Percentiles rank a stretch among this genome's conserved stretches.
Evolutionary conservation across 2,888 invertebrate species (phyloP).

Genomic region (Baccha elongata): DNA sequence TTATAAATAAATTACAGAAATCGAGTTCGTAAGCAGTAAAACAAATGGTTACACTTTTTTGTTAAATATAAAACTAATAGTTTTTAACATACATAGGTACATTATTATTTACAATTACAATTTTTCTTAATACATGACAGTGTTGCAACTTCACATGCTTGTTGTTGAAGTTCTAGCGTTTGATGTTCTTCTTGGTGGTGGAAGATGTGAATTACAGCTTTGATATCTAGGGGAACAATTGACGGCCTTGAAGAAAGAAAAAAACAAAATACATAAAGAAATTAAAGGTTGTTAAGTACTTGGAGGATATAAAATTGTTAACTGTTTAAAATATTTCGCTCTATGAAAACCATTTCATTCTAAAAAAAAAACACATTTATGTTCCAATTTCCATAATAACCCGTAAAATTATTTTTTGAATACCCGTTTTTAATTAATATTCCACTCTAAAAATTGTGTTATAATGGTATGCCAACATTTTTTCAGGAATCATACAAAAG

Average conservation of each 20-base stretch:
- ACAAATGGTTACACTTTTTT: too few relatives aligned
- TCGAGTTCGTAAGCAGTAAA: too few relatives aligned
- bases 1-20: too few relatives aligned
- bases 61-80: too few relatives aligned
- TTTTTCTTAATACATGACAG: too few relatives aligned
- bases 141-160: constrained; percentile 77
- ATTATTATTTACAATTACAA: too few relatives aligned
- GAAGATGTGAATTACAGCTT: constrained; percentile 79
- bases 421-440: too few relatives aligned
- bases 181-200: constrained; percentile 80
- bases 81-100: too few relatives aligned
- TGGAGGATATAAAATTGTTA: too few relatives aligned
- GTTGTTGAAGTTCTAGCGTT: constrained; percentile 80
- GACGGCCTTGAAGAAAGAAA: constrained; percentile 77
- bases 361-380: background rate
- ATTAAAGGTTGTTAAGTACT: too few relatives aligned
- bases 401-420: background rate
- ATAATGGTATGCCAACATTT: background rate
- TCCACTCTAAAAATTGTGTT: too few relatives aligned
- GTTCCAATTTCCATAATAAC: background rate
- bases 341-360: background rate
- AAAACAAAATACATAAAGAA: constrained; percentile 9
- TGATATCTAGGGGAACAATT: constrained; percentile 79
- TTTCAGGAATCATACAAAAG: background rate
- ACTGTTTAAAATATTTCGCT: too few relatives aligned